These are phyloP conservation scores for Thereuonema tuberculata DNA, from an alignment of 1,140 invertebrate species.

Conservation along the genomic window DNA sequence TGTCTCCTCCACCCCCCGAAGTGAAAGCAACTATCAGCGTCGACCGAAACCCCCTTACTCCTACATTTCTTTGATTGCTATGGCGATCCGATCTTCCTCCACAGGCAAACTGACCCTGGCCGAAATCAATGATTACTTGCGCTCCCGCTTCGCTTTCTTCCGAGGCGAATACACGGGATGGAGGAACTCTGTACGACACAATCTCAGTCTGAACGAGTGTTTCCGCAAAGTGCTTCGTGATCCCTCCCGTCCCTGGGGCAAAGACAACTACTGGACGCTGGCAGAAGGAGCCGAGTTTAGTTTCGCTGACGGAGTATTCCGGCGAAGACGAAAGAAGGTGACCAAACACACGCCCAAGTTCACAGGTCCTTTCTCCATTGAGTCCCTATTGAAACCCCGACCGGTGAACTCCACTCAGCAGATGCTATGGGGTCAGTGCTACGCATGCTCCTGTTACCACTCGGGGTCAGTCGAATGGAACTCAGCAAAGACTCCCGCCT, in stretches of 20 bases:
- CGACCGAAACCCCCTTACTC: conserved; percentile 93
- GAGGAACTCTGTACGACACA: conserved; percentile 97
- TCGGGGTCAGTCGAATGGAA: too few relatives aligned
- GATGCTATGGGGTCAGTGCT: too few relatives aligned
- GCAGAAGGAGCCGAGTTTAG: conserved; percentile 88
- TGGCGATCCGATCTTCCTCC: conserved; percentile 89
- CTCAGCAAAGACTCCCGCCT: too few relatives aligned
- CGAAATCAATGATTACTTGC: conserved; percentile 79
- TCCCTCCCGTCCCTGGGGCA: conserved; percentile 65
- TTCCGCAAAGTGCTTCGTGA: conserved; percentile 88
- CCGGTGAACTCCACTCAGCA: too few relatives aligned
- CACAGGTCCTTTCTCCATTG: too few relatives aligned
- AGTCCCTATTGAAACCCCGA: too few relatives aligned
- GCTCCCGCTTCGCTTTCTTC: conserved; percentile 80
- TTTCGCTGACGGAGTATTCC: conserved; percentile 91
- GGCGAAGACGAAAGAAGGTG: conserved; percentile 69
- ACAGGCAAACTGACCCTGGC: conserved; percentile 68
- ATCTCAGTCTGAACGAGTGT: conserved; percentile 91
- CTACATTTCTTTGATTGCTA: conserved; percentile 93
- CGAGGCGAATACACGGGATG: conserved; percentile 91
- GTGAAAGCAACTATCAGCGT: conserved; percentile 42
- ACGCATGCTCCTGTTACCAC: too few relatives aligned
- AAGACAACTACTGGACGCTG: conserved; percentile 97
- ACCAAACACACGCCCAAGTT: not conserved
- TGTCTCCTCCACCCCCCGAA: too few relatives aligned